Evolutionary conservation across 2,113 vertebrate genomes (phyloP), one percentile per base, ranked within the genome.

Genomic region (Pedionomus torquatus): DNA sequence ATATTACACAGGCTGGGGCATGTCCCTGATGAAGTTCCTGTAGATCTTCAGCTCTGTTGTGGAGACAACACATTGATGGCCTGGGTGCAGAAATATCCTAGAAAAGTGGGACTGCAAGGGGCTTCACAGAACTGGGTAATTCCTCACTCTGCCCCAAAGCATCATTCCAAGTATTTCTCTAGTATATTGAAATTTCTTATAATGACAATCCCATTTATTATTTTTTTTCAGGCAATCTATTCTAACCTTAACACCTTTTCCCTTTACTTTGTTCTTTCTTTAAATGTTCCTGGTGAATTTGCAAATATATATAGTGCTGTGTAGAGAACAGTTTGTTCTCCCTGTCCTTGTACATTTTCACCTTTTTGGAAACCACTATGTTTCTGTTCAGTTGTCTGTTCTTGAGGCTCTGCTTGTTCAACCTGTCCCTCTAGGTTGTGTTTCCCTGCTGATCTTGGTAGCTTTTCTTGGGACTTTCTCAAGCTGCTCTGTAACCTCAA

Each of bases 401-500:
- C 17, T 30, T 19, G 39, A n/a, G 3, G 4, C 0, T 1, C 60
- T 43, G 15, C 31, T 48, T 14, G 0, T 52, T 77, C 63, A 44
- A 24, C 43, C 44, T 58, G 18, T 35, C 18, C 60, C n/a, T 60
- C 26, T 13, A 41, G 70, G 7, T 4, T 69, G 23, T 49, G 15
- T 64, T 30, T 84, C 13, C 31, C 3, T 24, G 30, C 39, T n/a
- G 11, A 1, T 15, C 70, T 37, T 52, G 13, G 28, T 48, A 54
- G 4, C 13, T 83, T 58, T 71, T 24, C 80, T 55, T 43, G 28
- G 39, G 6, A 35, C 20, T 75, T 76, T 54, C 31, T 76, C 51
- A 24, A 41, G 19, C 37, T 8, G 5, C 11, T 76, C n/a, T 0
- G 0, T 5, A 4, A 48, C 26, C 58, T 35, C 35, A 21, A 9